A percentile compares a stretch with the other conserved stretches of the same genome.
Evolutionary conservation across 2,888 invertebrate genomes (phyloP).

Genomic region (Caenorhabditis imperialis): DNA sequence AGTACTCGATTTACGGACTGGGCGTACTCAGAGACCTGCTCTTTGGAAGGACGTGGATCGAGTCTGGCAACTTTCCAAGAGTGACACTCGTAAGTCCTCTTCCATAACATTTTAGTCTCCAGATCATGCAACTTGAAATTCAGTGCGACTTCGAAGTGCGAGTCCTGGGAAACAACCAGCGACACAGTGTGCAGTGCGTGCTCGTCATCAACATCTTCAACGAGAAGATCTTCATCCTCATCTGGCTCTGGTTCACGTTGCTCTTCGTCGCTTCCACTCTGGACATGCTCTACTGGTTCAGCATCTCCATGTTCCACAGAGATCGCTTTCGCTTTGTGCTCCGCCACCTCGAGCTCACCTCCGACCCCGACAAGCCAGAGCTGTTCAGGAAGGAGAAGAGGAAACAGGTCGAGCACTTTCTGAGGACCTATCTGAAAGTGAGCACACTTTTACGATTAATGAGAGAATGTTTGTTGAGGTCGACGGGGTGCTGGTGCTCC

Average conservation of each 20-base stretch:
- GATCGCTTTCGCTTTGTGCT: slow-evolving; percentile 78
- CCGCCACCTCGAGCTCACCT: slow-evolving; percentile 76
- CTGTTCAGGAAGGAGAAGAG: slow-evolving; percentile 77
- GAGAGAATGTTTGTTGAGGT: slow-evolving; percentile 60
- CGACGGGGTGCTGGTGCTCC: slow-evolving; percentile 76
- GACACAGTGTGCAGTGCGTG: slow-evolving; percentile 77
- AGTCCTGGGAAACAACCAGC: slow-evolving; percentile 77
- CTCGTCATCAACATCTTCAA: slow-evolving; percentile 78
- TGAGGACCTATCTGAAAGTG: slow-evolving; percentile 75
- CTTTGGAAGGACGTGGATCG: slow-evolving; percentile 76
- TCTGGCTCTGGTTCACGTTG: slow-evolving; percentile 77
- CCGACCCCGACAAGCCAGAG: slow-evolving; percentile 77
- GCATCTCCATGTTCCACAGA: slow-evolving; percentile 75
- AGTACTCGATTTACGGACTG: slow-evolving; percentile 76
- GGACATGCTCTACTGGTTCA: slow-evolving; percentile 78
- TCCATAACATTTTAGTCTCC: not conserved
- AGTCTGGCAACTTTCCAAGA: slow-evolving; percentile 77
- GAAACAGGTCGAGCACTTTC: slow-evolving; percentile 78
- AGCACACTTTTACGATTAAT: not conserved
- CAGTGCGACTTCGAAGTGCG: slow-evolving; percentile 77
- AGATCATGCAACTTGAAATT: slow-evolving; percentile 18
- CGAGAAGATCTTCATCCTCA: slow-evolving; percentile 77
- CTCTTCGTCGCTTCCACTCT: slow-evolving; percentile 75
- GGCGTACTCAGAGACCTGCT: slow-evolving; percentile 76
- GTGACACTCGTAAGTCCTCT: slow-evolving; percentile 64